phyloP scores from a whole-genome alignment of 2,113 vertebrate genomes.

The rabbit (Oryctolagus cuniculus) region DNA sequence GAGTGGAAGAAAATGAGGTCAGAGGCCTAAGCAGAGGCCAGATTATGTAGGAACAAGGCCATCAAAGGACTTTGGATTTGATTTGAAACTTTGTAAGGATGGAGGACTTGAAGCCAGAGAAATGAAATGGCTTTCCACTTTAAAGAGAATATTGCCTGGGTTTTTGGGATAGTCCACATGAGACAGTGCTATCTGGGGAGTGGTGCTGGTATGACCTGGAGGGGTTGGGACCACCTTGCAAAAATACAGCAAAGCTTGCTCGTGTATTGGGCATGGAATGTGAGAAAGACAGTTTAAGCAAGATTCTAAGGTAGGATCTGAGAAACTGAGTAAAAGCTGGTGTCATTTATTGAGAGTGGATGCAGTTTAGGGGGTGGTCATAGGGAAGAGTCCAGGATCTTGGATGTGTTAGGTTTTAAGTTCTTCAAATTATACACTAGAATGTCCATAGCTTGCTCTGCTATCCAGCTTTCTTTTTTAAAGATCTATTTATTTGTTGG shows the following conservation, averaged over 20 bases:
- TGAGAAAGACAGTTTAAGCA: neutral
- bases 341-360: neutral
- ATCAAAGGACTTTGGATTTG: neutral
- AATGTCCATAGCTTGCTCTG: neutral
- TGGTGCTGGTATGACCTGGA: neutral
- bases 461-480: neutral
- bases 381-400: neutral
- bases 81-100: neutral
- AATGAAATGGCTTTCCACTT: neutral
- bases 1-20: neutral
- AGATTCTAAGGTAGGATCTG: neutral
- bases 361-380: neutral
- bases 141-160: neutral
- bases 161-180: no score
- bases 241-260: neutral
- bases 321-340: neutral
- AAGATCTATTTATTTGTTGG: no score
- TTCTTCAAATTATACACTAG: neutral
- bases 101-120: neutral
- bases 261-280: neutral
- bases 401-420: neutral
- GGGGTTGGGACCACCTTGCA: neutral
- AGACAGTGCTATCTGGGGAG: no score
- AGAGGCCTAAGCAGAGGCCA: neutral
- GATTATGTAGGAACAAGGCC: neutral